These are phyloP conservation scores for Istiophorus platypterus DNA, from an alignment of 2,113 vertebrate genomes.

Conservation along the genomic window DNA sequence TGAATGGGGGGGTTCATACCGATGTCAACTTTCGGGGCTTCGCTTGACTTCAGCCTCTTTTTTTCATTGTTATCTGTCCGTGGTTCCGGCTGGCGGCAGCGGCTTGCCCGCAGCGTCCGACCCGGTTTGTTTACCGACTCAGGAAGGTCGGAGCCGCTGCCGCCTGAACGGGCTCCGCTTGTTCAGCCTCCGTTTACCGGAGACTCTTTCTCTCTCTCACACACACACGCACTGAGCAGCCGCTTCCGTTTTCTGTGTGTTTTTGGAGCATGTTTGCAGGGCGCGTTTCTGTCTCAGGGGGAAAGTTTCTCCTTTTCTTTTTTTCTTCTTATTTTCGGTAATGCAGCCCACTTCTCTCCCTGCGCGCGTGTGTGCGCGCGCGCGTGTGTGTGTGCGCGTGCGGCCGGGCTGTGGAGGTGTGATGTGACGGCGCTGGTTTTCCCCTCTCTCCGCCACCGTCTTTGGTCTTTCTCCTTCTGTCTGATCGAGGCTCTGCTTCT, in stretches of 20 bases:
- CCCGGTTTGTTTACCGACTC: conserved; percentile 60
- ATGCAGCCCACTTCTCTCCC: conserved; percentile 37
- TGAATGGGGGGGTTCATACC: conserved; percentile 58
- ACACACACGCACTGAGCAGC: background rate
- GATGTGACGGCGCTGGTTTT: conserved; percentile 61
- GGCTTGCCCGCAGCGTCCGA: conserved; percentile 7
- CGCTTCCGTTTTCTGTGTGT: conserved; percentile 42
- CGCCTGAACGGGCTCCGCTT: no score
- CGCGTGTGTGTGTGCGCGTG: conserved; percentile 4
- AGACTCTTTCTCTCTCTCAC: background rate
- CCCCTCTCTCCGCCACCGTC: conserved; percentile 34
- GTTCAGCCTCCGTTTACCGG: conserved; percentile 22
- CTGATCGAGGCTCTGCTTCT: background rate
- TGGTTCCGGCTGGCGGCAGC: background rate
- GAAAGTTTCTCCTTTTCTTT: conserved; percentile 56
- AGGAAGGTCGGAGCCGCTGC: conserved; percentile 25
- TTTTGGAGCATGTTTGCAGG: conserved; percentile 28
- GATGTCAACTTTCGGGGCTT: conserved; percentile 47
- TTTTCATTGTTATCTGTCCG: background rate
- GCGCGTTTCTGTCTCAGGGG: conserved; percentile 46
- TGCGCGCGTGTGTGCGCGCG: background rate
- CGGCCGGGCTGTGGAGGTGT: conserved; percentile 63
- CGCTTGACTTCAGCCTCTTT: background rate
- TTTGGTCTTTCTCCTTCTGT: background rate
- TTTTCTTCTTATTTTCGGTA: no score